Evolutionary conservation across 1,140 invertebrate genomes (phyloP), one percentile per base, ranked within the genome.

Genomic region (Pseudomyrmex dendroicus): DNA sequence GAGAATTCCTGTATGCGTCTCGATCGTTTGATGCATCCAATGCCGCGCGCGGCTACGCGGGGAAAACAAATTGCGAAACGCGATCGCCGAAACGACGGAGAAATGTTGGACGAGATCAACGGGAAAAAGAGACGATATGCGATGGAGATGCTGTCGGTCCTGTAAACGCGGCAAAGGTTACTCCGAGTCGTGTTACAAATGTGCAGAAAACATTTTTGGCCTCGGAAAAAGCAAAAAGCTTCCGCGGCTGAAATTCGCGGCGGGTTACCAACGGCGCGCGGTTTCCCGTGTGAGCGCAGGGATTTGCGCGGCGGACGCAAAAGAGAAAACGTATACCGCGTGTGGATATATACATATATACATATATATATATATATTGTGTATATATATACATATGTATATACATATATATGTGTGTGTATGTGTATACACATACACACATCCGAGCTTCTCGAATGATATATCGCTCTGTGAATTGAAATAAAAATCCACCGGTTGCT

Each of bases 401-500:
- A 7, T 22, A 1, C 22, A 22, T 22, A 22, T 22, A 22, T 1
- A 22, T 22, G 1, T 22, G 1, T 35, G 1, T 35, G 0, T 35
- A 5, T 35, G 5, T 35, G 5, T 35, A 7, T 7, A 0, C 7
- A 5, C 7, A 35, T 35, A 35, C 5, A 35, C 7, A 35, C 20
- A 52, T 56, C 57, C 25, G 25, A 84, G 82, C 83, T 86, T 82
- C 64, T 73, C 77, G 88, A 90, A 90, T 90, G 88, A 91, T 91
- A 91, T 91, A 91, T 91, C 64, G 84, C 72, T 77, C 46, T 67
- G 83, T 73, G 84, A 91, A 92, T 91, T 91, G 89, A 93, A 92
- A 93, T 92, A 92, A 91, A 92, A 93, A 92, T 93, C 92, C 92
- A 93, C 92, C 90, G 91, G 92, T 93, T 93, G 92, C 91, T 89